Conservation (phyloP, 2,797 vertebrate species). For the Alauda arvensis region DNA sequence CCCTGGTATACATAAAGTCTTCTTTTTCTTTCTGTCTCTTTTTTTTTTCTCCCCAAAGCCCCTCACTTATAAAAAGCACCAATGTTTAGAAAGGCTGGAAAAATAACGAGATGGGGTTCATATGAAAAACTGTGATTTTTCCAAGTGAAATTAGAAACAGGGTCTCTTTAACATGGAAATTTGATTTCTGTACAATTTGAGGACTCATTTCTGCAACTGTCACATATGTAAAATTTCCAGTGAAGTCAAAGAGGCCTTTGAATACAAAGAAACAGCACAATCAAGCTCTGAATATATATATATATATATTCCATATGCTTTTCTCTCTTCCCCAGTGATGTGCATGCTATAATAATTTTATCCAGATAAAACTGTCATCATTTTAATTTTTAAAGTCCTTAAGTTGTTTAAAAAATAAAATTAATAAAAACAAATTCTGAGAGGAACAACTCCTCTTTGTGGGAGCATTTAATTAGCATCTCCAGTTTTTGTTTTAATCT, state of each 20-base stretch:
- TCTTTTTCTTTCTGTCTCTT: neutral
- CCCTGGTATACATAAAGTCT: neutral
- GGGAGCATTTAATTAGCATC: conserved; percentile 4
- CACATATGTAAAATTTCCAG: conserved; percentile 43
- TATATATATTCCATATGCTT: conserved; percentile 40
- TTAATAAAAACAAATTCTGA: conserved; percentile 23
- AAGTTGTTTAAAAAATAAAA: conserved; percentile 16
- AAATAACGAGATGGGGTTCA: neutral
- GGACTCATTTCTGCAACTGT: conserved; percentile 40
- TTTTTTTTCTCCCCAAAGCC: neutral
- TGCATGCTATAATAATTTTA: conserved; percentile 26
- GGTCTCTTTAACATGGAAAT: conserved; percentile 46
- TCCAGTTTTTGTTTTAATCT: conserved; percentile 26
- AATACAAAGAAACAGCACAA: conserved; percentile 45
- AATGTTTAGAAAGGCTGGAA: conserved; percentile 23
- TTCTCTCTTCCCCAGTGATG: conserved; percentile 1
- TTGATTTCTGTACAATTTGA: conserved; percentile 42
- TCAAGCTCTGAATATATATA: conserved; percentile 34
- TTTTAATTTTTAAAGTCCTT: conserved; percentile 23
- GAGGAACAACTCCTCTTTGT: neutral
- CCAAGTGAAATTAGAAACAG: conserved; percentile 42
- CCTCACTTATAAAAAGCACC: neutral
- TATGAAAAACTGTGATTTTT: conserved; percentile 11
- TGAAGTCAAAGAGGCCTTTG: conserved; percentile 38
- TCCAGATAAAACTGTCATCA: conserved; percentile 9